Evolutionary conservation across 1,140 invertebrate genomes (phyloP), one percentile per base, ranked within the genome.

Genomic region (Magallana gigas): DNA sequence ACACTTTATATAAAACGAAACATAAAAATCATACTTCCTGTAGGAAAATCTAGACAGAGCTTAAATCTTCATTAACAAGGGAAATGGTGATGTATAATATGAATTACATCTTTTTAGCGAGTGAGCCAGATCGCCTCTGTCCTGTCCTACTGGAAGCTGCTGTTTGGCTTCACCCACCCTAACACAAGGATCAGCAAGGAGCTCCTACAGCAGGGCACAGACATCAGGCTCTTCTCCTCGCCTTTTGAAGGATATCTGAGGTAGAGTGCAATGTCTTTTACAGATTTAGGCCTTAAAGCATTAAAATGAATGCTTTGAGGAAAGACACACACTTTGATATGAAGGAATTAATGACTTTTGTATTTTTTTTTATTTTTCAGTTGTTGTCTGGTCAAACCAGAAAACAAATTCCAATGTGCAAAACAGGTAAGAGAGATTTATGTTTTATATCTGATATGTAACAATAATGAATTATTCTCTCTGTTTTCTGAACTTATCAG

Each of bases 301-400:
- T 23, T 23, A 48, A 48, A 48, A 48, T 48, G 36, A 48, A 48
- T 48, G 36, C 2, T 48, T 48, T 48, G 36, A 48, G 36, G 36
- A 48, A 48, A 48, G 0, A 48, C 36, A 48, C 3, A 48, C 36
- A 48, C 36, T 48, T 48, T 48, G 36, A 3, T 48, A 48, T 48
- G 36, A 48, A 48, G 0, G 1, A 4, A 48, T 48, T 48, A 0
- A 48, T 48, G 0, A 48, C 36, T 48, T 4, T 48, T 48, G 36
- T 0, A 48, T 48, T 80, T 16, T 81, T 71, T 62, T 18, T 76
- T 57, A 16, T 23, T 1, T 87, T 89, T 81, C 87, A 91, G 91
- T 81, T 91, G 91, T 86, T 91, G 91, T 86, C 81, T 91, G 57
- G 91, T 91, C 8, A 88, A 84, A 83, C 89, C 90, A 87, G 91